phyloP scores from a whole-genome alignment of 2,113 vertebrate genomes.

The Gobius niger region DNA sequence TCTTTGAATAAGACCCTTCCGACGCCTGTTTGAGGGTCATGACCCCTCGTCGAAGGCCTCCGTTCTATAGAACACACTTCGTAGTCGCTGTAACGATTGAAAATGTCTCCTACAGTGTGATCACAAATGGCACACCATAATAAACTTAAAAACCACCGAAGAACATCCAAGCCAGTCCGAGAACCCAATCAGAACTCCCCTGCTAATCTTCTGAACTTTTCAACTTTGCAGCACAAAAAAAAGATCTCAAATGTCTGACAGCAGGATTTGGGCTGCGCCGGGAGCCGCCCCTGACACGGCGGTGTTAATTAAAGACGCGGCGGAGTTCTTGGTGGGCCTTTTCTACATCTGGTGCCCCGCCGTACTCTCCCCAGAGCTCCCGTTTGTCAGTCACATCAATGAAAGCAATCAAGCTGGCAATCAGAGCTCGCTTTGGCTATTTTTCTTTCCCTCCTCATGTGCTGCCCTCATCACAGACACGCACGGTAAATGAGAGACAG shows the following conservation, averaged over 20 bases:
- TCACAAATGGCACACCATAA: background rate
- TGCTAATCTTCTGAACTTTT: background rate
- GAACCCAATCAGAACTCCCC: conserved; percentile 2
- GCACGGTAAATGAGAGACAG: conserved; percentile 59
- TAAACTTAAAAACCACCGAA: background rate
- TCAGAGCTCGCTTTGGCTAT: conserved; percentile 47
- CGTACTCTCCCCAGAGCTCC: conserved; percentile 24
- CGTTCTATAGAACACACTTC: too few relatives aligned
- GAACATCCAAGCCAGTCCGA: background rate
- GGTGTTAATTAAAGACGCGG: conserved; percentile 54
- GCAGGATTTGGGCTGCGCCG: conserved; percentile 7
- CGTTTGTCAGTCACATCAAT: conserved; percentile 61
- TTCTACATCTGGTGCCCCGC: conserved; percentile 27
- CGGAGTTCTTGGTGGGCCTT: conserved; percentile 40
- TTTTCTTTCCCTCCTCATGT: conserved; percentile 21
- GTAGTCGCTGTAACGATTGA: too few relatives aligned
- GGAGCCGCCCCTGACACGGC: conserved; percentile 35
- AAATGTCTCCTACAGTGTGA: too few relatives aligned
- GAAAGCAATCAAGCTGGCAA: conserved; percentile 62
- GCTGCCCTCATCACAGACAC: conserved; percentile 54
- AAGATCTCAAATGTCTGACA: background rate
- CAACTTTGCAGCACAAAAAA: background rate
- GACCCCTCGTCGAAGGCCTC: too few relatives aligned
- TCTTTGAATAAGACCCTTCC: too few relatives aligned
- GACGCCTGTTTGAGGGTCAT: too few relatives aligned